Base-by-base conservation (phyloP, 1,140 invertebrate species). In the Papilio aristodemus region DNA sequence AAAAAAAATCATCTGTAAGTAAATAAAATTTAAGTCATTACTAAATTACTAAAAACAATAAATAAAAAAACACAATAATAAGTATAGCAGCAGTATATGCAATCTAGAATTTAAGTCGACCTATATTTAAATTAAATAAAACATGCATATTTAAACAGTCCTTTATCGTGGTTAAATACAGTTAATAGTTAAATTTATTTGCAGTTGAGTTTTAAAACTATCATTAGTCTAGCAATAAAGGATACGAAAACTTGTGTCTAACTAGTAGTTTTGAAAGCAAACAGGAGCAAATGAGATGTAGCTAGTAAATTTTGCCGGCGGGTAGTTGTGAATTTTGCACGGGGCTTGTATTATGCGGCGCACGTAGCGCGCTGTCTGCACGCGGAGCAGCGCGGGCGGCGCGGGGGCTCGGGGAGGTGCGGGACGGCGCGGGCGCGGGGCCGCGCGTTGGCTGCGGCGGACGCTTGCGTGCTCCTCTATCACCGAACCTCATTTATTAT, bases 321-420 rank as follows among this genome's bases (percentile, higher is more conserved):
- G 83, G 81, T 87, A 89, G 87, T 88, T 88, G 86, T 89, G 86
- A 89, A 91, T 91, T 89, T 91, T 87, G 85, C 81, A 89, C 82
- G 77, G 78, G 72, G 73, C 74, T 79, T 81, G 85, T 83, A 87
- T 87, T 91, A 91, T 91, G 84, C 89, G 75, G 85, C 77, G 86
- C 89, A 91, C 89, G 89, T 91, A 89, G 76, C 68, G 69, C 79
- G 79, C 87, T 91, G 89, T 91, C 89, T 91, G 86, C 88, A 83
- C 81, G 77, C 71, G 74, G 71, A 66, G 72, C 69, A 77, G 72
- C 54, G 58, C 62, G 78, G 79, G 72, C 75, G 73, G 74, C 69
- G 73, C 71, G 78, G n/a, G 73, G 76, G 58, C 71, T 72, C 71
- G 78, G 69, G 69, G 76, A 17, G 67, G 72, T 73, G 74, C 69